Evolutionary conservation across 2,113 vertebrate genomes (phyloP).

Genomic region (Syngnathus floridae): DNA sequence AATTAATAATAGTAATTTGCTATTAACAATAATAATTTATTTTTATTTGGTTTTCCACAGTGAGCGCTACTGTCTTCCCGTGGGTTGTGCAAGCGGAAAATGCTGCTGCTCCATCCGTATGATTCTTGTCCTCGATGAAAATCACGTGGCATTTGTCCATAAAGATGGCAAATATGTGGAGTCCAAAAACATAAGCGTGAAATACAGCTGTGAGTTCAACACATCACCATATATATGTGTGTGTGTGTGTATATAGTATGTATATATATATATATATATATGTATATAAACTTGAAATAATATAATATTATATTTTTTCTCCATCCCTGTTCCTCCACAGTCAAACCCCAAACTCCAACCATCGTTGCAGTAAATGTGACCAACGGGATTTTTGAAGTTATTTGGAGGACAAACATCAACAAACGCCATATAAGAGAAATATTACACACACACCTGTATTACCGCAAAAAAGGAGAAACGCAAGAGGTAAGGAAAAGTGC

Average conservation of each 20-base stretch:
- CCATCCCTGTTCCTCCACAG: constrained; percentile 25
- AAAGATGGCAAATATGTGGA: background rate
- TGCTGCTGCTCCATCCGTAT: constrained; percentile 23
- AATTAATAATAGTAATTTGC: background rate
- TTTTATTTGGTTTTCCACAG: constrained; percentile 1
- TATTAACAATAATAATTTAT: background rate
- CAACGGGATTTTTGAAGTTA: constrained; percentile 36
- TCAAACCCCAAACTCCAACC: constrained; percentile 56
- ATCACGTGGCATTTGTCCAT: background rate
- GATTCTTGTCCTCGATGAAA: rapidly evolving
- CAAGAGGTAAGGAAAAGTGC: constrained; percentile 23
- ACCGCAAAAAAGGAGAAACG: constrained; percentile 36
- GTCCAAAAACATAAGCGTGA: rapidly evolving
- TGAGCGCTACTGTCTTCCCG: background rate
- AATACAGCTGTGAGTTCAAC: constrained; percentile 32
- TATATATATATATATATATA: no score
- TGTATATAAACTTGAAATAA: background rate
- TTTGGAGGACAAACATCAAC: constrained; percentile 26
- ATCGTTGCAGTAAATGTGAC: constrained; percentile 17
- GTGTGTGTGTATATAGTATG: no score
- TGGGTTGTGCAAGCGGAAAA: constrained; percentile 20
- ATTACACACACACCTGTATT: constrained; percentile 20
- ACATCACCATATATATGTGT: background rate
- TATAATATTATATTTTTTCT: background rate
- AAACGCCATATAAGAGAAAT: rapidly evolving